These are phyloP conservation scores for Pelodytes ibericus DNA, from an alignment of 2,797 vertebrate species.

Conservation along the genomic window DNA sequence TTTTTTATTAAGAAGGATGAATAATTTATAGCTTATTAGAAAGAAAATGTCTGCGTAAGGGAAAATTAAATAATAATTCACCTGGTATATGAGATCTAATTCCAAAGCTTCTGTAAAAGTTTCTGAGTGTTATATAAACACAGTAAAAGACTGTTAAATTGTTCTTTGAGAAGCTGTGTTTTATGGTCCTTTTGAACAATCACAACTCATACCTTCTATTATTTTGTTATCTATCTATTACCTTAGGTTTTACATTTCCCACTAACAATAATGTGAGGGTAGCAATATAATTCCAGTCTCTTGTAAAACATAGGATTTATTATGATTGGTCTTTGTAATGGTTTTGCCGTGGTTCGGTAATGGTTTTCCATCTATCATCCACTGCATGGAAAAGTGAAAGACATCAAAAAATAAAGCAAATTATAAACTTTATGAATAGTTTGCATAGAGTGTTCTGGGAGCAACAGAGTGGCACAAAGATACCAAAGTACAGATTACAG, in stretches of 20 bases:
- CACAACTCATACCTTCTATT: slow-evolving; percentile 22
- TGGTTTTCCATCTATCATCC: slow-evolving; percentile 35
- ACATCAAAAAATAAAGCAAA: slow-evolving; percentile 12
- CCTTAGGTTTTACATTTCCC: slow-evolving; percentile 38
- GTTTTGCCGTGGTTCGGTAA: slow-evolving; percentile 46
- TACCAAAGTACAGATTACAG: neutral
- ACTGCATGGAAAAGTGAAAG: slow-evolving; percentile 7
- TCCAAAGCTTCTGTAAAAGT: neutral
- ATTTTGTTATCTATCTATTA: slow-evolving; percentile 40
- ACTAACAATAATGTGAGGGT: slow-evolving; percentile 34
- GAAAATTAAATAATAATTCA: neutral
- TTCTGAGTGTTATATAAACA: slow-evolving; percentile 2
- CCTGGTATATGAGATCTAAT: neutral
- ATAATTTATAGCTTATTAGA: too few relatives aligned
- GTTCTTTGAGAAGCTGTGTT: slow-evolving; percentile 7
- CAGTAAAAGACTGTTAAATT: neutral
- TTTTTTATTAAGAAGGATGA: too few relatives aligned
- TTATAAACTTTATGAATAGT: slow-evolving; percentile 25
- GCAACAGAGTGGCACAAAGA: neutral
- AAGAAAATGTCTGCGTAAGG: neutral
- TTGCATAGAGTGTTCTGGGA: neutral
- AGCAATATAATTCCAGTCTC: slow-evolving; percentile 32
- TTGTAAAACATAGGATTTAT: slow-evolving; percentile 44
- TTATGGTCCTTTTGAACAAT: slow-evolving; percentile 25
- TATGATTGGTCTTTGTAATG: slow-evolving; percentile 36